Percentiles rank a stretch among this genome's conserved stretches.
Conservation (phyloP, 1,140 invertebrate species). For the Andricus grossulariae region DNA sequence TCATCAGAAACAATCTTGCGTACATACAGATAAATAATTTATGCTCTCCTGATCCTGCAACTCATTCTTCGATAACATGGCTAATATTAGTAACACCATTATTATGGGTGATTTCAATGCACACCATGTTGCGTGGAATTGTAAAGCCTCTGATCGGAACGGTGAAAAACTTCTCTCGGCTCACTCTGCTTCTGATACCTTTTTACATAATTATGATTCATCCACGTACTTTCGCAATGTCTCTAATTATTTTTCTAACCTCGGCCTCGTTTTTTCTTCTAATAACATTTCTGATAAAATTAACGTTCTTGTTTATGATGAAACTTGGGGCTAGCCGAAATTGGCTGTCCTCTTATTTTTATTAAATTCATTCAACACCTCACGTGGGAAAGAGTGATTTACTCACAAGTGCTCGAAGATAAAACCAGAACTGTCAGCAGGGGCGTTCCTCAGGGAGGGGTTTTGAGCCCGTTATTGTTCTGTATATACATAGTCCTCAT, state of each 20-base stretch:
- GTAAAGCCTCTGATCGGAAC: slow-evolving; percentile 3
- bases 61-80: no score
- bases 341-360: no score
- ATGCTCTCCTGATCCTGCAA: neutral
- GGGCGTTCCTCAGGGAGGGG: no score
- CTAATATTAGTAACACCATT: neutral
- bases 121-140: slow-evolving; percentile 29
- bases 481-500: no score
- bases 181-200: slow-evolving; percentile 1
- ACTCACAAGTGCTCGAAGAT: no score
- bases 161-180: neutral
- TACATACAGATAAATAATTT: slow-evolving; percentile 31
- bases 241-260: neutral
- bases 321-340: neutral
- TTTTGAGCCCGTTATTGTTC: no score
- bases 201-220: slow-evolving; percentile 12
- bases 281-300: neutral
- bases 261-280: neutral
- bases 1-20: slow-evolving; percentile 18
- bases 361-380: no score
- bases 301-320: neutral
- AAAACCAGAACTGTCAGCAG: no score
- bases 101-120: slow-evolving; percentile 24
- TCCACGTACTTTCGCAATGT: neutral
- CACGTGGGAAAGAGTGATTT: no score